Percentiles rank a stretch among this genome's conserved stretches.
Conservation (phyloP, 2,113 vertebrate genomes). For the Trichechus manatus region DNA sequence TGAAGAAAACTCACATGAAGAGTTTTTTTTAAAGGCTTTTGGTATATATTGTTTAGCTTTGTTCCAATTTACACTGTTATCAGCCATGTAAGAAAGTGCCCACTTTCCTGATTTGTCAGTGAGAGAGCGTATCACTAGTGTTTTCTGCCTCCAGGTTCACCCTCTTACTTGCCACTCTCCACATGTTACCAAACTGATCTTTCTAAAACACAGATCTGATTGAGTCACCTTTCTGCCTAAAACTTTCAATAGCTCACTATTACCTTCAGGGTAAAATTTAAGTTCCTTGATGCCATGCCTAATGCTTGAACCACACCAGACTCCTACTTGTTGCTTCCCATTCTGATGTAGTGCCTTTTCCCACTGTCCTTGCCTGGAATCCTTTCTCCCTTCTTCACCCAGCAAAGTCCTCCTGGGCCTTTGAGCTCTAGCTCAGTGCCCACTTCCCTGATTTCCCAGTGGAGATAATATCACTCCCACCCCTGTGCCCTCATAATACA, state of each 20-base stretch:
- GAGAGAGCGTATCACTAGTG: background rate
- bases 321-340: background rate
- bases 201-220: background rate
- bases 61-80: background rate
- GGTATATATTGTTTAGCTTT: background rate
- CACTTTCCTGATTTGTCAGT: background rate
- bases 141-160: background rate
- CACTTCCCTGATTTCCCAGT: background rate
- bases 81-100: background rate
- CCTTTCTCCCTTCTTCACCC: background rate
- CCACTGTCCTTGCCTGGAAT: background rate
- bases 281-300: background rate
- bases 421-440: background rate
- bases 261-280: background rate
- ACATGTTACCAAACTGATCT: background rate
- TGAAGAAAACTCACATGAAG: background rate
- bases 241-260: background rate
- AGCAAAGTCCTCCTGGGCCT: background rate
- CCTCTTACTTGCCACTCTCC: background rate
- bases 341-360: background rate
- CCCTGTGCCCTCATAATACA: background rate
- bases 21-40: background rate
- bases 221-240: background rate
- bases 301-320: background rate
- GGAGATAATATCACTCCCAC: background rate